Conservation (phyloP, 2,113 vertebrate genomes). For the Triplophysa siluroides region DNA sequence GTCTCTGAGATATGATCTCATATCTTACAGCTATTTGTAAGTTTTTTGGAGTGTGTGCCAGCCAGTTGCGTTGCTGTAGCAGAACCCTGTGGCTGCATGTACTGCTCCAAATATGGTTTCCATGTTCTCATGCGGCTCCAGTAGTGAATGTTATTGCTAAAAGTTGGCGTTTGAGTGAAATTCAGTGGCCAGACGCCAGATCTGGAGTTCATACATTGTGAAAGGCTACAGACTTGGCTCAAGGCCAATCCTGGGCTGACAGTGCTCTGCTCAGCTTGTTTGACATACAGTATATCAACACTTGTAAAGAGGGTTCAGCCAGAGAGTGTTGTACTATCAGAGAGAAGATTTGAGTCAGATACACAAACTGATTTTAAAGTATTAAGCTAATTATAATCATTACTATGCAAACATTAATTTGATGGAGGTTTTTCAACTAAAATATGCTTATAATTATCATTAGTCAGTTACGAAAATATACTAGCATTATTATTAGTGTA, state of each 20-base stretch:
- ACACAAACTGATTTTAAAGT: background rate
- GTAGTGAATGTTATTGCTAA: conserved; percentile 41
- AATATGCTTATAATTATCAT: too few species aligned
- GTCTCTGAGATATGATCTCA: conserved; percentile 27
- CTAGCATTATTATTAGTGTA: background rate
- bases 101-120: conserved; percentile 30
- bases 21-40: background rate
- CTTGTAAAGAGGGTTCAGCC: background rate
- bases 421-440: too few species aligned
- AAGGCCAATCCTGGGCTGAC: conserved; percentile 6
- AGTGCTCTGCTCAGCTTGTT: conserved; percentile 21
- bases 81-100: conserved; percentile 16
- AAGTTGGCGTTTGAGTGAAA: conserved; percentile 33
- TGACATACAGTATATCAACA: conserved; percentile 32
- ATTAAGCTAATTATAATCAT: background rate
- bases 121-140: conserved; percentile 35
- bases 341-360: background rate
- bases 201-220: conserved; percentile 18
- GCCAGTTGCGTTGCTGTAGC: conserved; percentile 26
- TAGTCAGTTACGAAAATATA: too few species aligned
- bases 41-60: conserved; percentile 8
- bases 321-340: conserved; percentile 9
- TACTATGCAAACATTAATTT: too few species aligned
- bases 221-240: conserved; percentile 18
- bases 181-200: conserved; percentile 43